Evolutionary conservation across 2,888 invertebrate genomes (phyloP), one percentile per base, ranked within the genome.

Genomic region (Drosophila flavopinicola): DNA sequence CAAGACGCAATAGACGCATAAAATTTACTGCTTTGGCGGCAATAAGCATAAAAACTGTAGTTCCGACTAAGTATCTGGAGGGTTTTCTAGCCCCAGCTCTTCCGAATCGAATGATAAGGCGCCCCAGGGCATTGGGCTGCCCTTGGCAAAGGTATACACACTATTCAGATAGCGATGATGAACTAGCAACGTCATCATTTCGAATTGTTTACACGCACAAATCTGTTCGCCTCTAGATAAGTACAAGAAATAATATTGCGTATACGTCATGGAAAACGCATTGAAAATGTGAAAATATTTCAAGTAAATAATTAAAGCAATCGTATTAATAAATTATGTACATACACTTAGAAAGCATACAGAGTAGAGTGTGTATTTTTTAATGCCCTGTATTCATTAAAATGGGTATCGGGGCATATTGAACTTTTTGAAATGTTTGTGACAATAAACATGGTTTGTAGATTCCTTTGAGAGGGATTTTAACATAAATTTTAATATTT

Each of bases 191-290:
- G 65, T 65, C 71, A 74, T 65, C 27, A 41, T 29, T 44, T n/a
- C 17, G 24, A n/a, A n/a, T 44, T 66, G 60, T 71, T 57, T 53
- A 61, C 49, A 39, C 41, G 24, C 53, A 58, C 45, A 68, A 77
- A 65, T 67, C 60, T 52, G 17, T 35, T 27, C 39, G 41, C 39
- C 37, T 20, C 29, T 23, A 9, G 29, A 54, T 41, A 47, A 44
- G 51, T 42, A 17, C 4, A 17, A 20, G 32, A 38, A 48, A 56
- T 33, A 39, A 71, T 52, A 71, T 58, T 56, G 24, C 67, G 66
- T 30, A 54, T 75, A 80, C 85, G 83, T 80, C 85, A 80, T 75
- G 63, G 49, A 73, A 74, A 53, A 54, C 75, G 51, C 60, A 57
- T 68, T 38, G 58, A 29, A 79, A 72, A 63, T 72, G 72, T 75